These are phyloP conservation scores for Serinus canaria DNA, from an alignment of 2,113 vertebrate species.

Conservation along the genomic window DNA sequence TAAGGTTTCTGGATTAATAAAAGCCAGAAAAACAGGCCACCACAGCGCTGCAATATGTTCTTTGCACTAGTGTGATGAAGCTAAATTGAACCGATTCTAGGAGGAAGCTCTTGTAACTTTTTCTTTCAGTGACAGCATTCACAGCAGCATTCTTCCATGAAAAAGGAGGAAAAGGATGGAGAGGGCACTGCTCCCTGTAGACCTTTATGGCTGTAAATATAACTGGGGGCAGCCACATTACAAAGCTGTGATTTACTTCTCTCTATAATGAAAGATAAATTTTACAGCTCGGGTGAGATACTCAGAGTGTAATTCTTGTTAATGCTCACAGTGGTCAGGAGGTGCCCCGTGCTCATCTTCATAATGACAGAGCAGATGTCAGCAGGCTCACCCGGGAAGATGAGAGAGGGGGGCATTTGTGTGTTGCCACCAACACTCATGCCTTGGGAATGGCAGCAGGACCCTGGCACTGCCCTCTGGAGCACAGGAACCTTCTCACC, in stretches of 20 bases:
- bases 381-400: neutral
- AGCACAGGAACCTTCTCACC: rapidly evolving
- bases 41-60: constrained; percentile 58
- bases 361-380: neutral
- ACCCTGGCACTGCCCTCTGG: neutral
- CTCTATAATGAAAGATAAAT: neutral
- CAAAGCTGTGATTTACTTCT: neutral
- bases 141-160: neutral
- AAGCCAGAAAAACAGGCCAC: constrained; percentile 80
- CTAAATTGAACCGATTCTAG: constrained; percentile 34
- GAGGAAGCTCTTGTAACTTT: constrained; percentile 20
- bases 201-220: neutral
- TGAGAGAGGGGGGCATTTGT: neutral
- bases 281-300: neutral
- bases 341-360: rapidly evolving
- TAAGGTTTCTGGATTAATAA: constrained; percentile 84
- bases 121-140: constrained; percentile 6
- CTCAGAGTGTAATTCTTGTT: neutral
- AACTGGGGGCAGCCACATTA: neutral
- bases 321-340: neutral
- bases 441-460: neutral
- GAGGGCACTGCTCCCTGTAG: neutral
- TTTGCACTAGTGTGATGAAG: neutral
- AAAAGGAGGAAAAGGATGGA: neutral
- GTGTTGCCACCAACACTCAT: rapidly evolving